Base-by-base conservation (phyloP, 1,140 invertebrate species). In the Pristionchus pacificus region DNA sequence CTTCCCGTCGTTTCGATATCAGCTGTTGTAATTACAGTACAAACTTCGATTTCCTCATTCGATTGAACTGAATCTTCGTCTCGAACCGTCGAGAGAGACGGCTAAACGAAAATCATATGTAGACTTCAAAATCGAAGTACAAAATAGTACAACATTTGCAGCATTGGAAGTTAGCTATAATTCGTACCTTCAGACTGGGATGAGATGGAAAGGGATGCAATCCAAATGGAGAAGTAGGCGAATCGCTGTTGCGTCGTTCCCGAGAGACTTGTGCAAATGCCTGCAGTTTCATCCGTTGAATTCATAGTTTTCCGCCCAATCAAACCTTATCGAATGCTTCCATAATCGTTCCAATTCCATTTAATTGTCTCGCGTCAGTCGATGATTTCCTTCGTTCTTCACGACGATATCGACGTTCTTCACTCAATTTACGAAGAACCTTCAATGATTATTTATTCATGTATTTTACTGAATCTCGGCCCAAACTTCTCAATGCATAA, bases 371-470 rank as follows among this genome's bases (percentile, higher is more conserved):
- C 19, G 6, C 38, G 19, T 49, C 38, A 49, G 19, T 19, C 6
- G 38, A n/a, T n/a, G n/a, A 49, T 49, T 49, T 49, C 38, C 38
- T 49, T 49, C 38, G 6, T 49, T 49, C 38, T 2, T 24, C 10
- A 27, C 0, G 10, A n/a, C 33, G n/a, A 1, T 62, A 59, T 33
- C 66, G 38, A 31, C 71, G 15, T 31, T 73, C 71, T 62, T 73
- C 71, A 65, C 71, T 73, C 15, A 73, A 58, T 58, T 73, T 73
- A 15, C 71, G 59, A 2, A 73, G 65, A 33, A 68, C 71, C 60
- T 73, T 6, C 6, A 49, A 49, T 19, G 19, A 49, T 49, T 49
- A 6, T 49, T 19, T 10, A 10, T 49, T 19, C 38, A 10, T 6
- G 19, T 19, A 49, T 19, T 19, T 19, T 49, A 6, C 38, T 49